Evolutionary conservation across 1,140 invertebrate genomes (phyloP), one percentile per base, ranked within the genome.

Genomic region (Monomorium pharaonis): DNA sequence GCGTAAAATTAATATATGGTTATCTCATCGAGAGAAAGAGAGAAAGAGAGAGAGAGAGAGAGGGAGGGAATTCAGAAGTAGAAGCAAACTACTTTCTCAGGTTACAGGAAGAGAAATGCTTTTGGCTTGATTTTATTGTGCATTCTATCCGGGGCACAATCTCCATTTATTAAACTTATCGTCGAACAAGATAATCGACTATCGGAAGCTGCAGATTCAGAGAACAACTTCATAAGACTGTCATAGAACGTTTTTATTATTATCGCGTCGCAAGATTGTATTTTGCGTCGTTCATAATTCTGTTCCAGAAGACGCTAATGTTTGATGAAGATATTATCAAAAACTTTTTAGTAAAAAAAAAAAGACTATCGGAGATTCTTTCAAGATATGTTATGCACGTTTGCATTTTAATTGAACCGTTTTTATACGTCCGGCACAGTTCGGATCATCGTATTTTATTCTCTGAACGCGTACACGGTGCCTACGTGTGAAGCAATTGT

Each of bases 151-250:
- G 24, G 51, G 16, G 14, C 58, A 58, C 51, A 83, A 74, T 83
- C 37, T 74, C 54, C 54, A 74, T 74, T 83, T 83, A 83, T 83
- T 60, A 74, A 58, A 83, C 37, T 72, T 42, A 83, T 74, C 51
- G 24, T 30, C 30, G 30, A 83, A 83, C 69, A 60, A 83, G 51
- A 83, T 83, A 81, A 72, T 81, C 49, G 33, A 81, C 33, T 49
- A 72, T 72, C 37, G 37, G 44, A 51, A 67, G 76, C 5, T 80
- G 18, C 18, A 58, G 18, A 37, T 33, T 54, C 30, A 67, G 60
- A 67, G 44, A 67, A 51, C 33, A 67, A 33, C 33, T 72, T 56
- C n/a, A 33, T 56, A 44, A 70, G 9, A 9, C 51, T 37, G 44
- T 56, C n/a, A 21, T 27, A 7, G 9, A 58, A 3, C 24, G 33